Base-by-base conservation (phyloP, 37 sponge, comb jelly and placozoan genomes). In the Mnemiopsis leidyi region DNA sequence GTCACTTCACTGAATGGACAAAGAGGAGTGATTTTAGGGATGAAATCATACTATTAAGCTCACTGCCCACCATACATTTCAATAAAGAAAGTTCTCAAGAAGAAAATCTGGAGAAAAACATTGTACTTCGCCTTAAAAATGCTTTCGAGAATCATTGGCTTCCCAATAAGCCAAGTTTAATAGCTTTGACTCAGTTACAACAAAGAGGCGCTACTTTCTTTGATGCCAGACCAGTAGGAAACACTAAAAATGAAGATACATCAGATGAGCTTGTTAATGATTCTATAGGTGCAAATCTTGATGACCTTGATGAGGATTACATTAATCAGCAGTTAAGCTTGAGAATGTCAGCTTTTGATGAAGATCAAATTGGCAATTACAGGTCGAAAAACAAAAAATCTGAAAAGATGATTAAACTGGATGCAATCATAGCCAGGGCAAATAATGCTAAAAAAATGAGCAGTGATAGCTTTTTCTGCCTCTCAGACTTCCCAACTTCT, bases 261-360 rank as follows among this genome's bases (percentile, higher is more conserved):
- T 5, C 0, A 1, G 79, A 33, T 31, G 79, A 32, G 1, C 9
- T 34, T 1, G 3, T 21, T 23, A 3, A 28, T 2, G 61, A 48
- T 48, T 5, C 9, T 48, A 13, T 48, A 13, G 9, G 5, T 48
- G 61, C 9, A 48, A 13, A 48, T 5, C 9, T 18, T 48, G 61
- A 48, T 13, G 61, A 48, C 5, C 13, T 48, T 5, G 61, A 85
- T 85, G 48, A 39, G 23, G 61, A 85, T 3, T 35, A 85, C 36
- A 40, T 85, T 5, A 85, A 33, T 7, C 29, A 39, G 40, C 36
- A 77, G 33, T 5, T 33, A 7, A 36, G 9, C 1, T 34, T 20
- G 2, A 31, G 79, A 32, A 32, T 36, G 26, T 77, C 79, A 31
- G 79, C 79, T 77, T 32, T 77, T 77, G 79, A 77, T 77, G 79